These are phyloP conservation scores for Tenebrosternarchus preto DNA, from an alignment of 2,113 vertebrate genomes.

Conservation along the genomic window DNA sequence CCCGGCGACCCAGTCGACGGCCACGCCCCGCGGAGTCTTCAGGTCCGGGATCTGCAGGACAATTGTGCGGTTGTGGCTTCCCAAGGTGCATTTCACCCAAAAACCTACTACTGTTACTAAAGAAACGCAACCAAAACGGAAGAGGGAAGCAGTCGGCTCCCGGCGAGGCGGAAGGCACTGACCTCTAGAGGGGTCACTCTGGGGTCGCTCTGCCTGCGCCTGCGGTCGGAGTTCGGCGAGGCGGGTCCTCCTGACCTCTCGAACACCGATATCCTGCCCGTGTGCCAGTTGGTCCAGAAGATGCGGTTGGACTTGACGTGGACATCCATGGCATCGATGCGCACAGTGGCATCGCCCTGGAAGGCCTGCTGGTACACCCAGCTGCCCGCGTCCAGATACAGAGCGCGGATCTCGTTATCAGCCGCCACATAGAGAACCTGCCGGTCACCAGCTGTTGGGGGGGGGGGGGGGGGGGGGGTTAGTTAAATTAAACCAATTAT, in stretches of 20 bases:
- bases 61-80: background rate
- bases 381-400: constrained; percentile 88
- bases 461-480: no score
- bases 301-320: constrained; percentile 90
- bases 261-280: constrained; percentile 86
- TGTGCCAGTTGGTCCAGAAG: constrained; percentile 99
- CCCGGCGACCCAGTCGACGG: constrained; percentile 94
- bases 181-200: constrained; percentile 88
- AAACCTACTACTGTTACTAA: background rate
- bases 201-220: constrained; percentile 83
- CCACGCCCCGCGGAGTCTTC: constrained; percentile 94
- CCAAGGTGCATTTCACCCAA: no score
- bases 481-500: no score
- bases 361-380: constrained; percentile 92
- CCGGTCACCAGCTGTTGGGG: constrained; percentile 46
- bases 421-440: constrained; percentile 92
- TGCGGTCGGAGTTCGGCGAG: constrained; percentile 79
- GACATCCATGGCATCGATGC: constrained; percentile 96
- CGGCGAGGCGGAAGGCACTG: background rate
- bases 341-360: constrained; percentile 90
- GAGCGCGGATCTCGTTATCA: constrained; percentile 95
- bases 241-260: constrained; percentile 73
- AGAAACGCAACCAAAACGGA: background rate
- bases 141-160: no score
- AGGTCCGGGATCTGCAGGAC: constrained; percentile 84